phyloP scores from a whole-genome alignment of 2,797 vertebrate species.

The Epinephelus coioides region DNA sequence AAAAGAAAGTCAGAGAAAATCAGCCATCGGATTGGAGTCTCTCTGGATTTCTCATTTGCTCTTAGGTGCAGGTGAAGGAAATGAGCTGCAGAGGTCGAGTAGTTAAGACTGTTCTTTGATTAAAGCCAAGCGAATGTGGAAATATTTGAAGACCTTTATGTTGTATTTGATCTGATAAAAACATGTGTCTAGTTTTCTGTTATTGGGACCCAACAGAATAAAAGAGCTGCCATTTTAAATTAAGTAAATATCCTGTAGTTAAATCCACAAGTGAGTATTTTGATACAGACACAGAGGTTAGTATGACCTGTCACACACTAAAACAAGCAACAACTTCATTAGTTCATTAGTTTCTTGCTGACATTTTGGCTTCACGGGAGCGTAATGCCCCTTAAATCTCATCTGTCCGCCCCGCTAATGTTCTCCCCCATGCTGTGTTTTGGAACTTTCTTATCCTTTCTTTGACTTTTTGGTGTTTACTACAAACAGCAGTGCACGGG shows the following conservation, averaged over 20 bases:
- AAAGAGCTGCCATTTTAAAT: background rate
- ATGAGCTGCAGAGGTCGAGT: conserved; percentile 33
- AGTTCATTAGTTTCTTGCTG: conserved; percentile 21
- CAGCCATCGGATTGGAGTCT: conserved; percentile 21
- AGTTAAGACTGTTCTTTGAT: conserved; percentile 45
- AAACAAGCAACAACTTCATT: background rate
- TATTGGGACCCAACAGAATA: too few species aligned
- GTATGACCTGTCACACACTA: background rate
- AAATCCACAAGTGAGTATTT: background rate
- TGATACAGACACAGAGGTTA: background rate
- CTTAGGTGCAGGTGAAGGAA: conserved; percentile 54
- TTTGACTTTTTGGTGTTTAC: conserved; percentile 80
- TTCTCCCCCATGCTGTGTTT: conserved; percentile 69
- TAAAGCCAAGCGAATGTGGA: conserved; percentile 21
- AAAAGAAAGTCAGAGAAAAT: conserved; percentile 58
- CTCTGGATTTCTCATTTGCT: conserved; percentile 69
- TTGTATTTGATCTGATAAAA: conserved; percentile 8
- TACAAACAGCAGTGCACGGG: conserved; percentile 80
- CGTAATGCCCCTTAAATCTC: conserved; percentile 9
- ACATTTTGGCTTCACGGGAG: conserved; percentile 44
- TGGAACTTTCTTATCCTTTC: conserved; percentile 78
- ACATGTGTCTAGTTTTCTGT: background rate
- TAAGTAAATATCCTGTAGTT: background rate
- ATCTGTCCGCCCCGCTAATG: conserved; percentile 21
- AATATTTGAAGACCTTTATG: conserved; percentile 4